These are phyloP conservation scores for Melinaea marsaeus DNA, from an alignment of 2,888 invertebrate genomes.

Conservation along the genomic window DNA sequence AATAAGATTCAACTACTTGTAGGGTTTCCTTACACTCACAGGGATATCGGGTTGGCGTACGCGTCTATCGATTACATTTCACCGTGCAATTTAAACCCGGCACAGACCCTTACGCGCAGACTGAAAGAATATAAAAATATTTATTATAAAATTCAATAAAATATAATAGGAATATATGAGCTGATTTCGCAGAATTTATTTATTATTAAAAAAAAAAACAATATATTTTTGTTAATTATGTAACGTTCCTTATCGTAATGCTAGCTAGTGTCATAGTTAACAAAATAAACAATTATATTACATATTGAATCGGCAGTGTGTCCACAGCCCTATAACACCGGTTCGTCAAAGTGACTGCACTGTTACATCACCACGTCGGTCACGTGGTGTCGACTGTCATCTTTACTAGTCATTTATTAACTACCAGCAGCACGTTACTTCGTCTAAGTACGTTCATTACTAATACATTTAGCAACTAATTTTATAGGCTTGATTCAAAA, in stretches of 20 bases:
- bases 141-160: not conserved
- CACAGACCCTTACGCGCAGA: slow-evolving; percentile 8
- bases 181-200: too few species aligned
- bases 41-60: slow-evolving; percentile 28
- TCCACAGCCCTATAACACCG: slow-evolving; percentile 1
- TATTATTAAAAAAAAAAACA: too few species aligned
- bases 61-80: slow-evolving; percentile 23
- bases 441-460: not conserved
- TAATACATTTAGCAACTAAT: too few species aligned
- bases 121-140: not conserved
- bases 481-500: too few species aligned
- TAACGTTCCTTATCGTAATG: not conserved
- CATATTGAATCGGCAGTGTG: not conserved
- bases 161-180: too few species aligned
- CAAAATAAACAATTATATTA: not conserved
- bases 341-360: slow-evolving; percentile 10
- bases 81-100: slow-evolving; percentile 23
- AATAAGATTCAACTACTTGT: slow-evolving; percentile 10
- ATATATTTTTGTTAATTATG: too few species aligned
- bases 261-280: not conserved
- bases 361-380: slow-evolving; percentile 11
- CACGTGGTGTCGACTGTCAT: slow-evolving; percentile 9
- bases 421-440: not conserved
- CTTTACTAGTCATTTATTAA: slow-evolving; percentile 16
- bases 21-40: slow-evolving; percentile 25